These are phyloP conservation scores for Megalonaias nervosa DNA, from an alignment of 1,140 invertebrate species.

Conservation along the genomic window DNA sequence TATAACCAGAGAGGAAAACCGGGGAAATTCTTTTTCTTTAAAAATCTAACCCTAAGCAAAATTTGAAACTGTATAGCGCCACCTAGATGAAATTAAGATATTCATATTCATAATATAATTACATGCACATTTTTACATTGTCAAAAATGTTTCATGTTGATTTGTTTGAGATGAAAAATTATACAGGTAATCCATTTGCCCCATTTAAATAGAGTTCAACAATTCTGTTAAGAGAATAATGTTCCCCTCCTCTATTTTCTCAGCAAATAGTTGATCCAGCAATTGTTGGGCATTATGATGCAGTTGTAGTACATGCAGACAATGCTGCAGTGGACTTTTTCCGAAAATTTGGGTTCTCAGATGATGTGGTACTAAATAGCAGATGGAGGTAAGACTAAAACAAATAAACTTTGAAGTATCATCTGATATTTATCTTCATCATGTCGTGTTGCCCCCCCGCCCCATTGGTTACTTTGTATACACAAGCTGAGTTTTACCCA, in stretches of 20 bases:
- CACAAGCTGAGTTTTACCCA: background rate
- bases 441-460: background rate
- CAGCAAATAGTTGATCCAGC: constrained; percentile 70
- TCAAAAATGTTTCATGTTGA: no score
- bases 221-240: background rate
- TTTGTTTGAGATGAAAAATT: no score
- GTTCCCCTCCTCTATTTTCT: constrained; percentile 16
- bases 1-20: no score
- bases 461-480: background rate
- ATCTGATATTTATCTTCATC: background rate
- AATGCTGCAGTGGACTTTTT: constrained; percentile 70
- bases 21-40: no score
- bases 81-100: no score
- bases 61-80: no score
- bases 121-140: no score
- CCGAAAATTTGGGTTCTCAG: constrained; percentile 69
- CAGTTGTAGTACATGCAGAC: constrained; percentile 71
- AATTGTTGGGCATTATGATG: constrained; percentile 70
- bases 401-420: background rate
- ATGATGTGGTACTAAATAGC: constrained; percentile 71
- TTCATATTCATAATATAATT: no score
- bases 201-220: no score
- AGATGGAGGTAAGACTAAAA: constrained; percentile 64
- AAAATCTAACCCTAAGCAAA: no score
- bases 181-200: no score